A percentile compares a stretch with the other conserved stretches of the same genome.
phyloP scores from a whole-genome alignment of 2,113 vertebrate genomes.

The Rhegmatorhina hoffmannsi region DNA sequence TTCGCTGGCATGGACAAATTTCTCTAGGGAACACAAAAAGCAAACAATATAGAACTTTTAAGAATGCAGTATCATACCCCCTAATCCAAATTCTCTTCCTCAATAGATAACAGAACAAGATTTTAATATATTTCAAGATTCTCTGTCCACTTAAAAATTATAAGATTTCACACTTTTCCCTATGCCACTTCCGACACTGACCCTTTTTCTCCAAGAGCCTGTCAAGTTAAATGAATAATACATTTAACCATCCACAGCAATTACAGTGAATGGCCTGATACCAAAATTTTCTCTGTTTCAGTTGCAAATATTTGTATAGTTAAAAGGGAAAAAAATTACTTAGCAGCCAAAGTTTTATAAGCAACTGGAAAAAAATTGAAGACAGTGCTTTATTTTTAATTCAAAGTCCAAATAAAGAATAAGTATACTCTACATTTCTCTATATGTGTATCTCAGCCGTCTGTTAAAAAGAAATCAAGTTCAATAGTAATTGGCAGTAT shows the following conservation, averaged over 20 bases:
- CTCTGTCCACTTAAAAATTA: neutral
- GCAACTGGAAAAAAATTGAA: slow-evolving; percentile 42
- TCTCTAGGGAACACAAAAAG: neutral
- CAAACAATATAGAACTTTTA: neutral
- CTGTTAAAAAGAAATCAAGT: slow-evolving; percentile 59
- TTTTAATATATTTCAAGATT: neutral
- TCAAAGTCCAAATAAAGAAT: slow-evolving; percentile 59
- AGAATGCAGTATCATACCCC: neutral
- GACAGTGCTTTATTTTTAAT: slow-evolving; percentile 45
- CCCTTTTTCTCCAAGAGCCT: neutral
- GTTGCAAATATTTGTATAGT: slow-evolving; percentile 51
- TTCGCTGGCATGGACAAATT: neutral
- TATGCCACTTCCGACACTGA: accelerated
- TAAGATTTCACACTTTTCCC: neutral
- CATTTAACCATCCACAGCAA: neutral
- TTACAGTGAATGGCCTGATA: slow-evolving; percentile 11
- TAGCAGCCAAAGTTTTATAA: slow-evolving; percentile 33
- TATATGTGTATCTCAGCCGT: slow-evolving; percentile 39
- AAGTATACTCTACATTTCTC: slow-evolving; percentile 31
- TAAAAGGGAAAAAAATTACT: slow-evolving; percentile 32
- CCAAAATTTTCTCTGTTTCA: slow-evolving; percentile 28
- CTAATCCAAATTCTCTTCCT: neutral
- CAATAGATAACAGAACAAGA: neutral
- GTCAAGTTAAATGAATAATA: slow-evolving; percentile 22
- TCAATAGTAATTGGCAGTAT: slow-evolving; percentile 72